Evolutionary conservation across 1,140 invertebrate genomes (phyloP), one percentile per base, ranked within the genome.

Genomic region (Macrosteles quadrilineatus): DNA sequence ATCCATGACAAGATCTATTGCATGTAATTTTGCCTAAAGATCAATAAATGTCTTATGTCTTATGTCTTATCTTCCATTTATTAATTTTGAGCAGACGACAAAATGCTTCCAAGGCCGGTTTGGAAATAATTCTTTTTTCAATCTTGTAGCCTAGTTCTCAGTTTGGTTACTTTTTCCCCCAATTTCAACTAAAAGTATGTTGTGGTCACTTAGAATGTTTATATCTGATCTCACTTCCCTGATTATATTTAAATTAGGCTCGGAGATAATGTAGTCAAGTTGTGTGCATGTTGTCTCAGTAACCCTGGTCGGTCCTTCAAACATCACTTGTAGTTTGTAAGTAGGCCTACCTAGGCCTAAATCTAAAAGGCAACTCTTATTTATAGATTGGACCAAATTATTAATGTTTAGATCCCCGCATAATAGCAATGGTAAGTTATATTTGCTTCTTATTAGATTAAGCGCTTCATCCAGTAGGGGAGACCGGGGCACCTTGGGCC

Each of bases 371-470:
- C 36, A 43, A 43, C 36, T 43, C 17, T 17, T 43, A 43, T 43
- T 43, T 43, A 43, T 43, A 43, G 36, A 43, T 43, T 43, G 36
- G 36, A 43, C 36, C 17, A 43, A 17, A 17, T 43, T 11, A 43
- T 43, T 17, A 43, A 43, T 43, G 17, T 43, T 43, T 11, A 43
- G 36, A 17, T 43, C 36, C 17, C 36, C 36, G 17, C 36, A 11
- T 43, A 43, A 43, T 43, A 43, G 36, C 36, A 43, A 43, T 43
- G 36, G 36, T 43, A n/a, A n/a, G n/a, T n/a, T n/a, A n/a, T n/a
- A n/a, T n/a, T n/a, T n/a, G n/a, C n/a, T n/a, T n/a, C n/a, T 43
- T 43, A 17, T 43, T 43, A 43, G 17, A 43, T 43, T 43, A 11
- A 43, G 36, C 17, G 36, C 36, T 43, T 43, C 36, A 43, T 43